Evolutionary conservation across 2,797 vertebrate species (phyloP).

Genomic region (Sebastes minor): DNA sequence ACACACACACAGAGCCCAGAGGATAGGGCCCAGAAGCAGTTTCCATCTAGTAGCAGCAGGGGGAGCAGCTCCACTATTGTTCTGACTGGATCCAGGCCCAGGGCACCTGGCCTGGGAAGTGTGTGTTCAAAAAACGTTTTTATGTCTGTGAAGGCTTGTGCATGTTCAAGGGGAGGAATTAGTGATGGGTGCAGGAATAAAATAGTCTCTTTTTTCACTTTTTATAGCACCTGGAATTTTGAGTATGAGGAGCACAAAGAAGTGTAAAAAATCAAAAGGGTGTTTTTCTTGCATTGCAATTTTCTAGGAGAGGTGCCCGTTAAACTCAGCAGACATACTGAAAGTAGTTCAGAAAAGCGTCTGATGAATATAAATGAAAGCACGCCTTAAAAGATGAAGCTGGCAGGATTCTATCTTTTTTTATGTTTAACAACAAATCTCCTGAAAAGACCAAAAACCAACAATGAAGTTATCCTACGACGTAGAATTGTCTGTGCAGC

Average conservation of each 20-base stretch:
- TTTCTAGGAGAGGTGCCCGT: not conserved
- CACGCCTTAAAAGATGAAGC: not conserved
- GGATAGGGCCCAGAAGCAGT: conserved; percentile 80
- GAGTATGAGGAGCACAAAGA: not conserved
- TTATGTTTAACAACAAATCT: conserved; percentile 7
- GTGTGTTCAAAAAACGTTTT: conserved; percentile 2
- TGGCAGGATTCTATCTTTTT: not conserved
- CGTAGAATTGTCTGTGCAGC: not conserved
- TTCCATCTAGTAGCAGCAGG: conserved; percentile 89
- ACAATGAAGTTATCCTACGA: not conserved
- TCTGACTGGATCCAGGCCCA: conserved; percentile 71
- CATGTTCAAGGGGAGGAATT: not conserved
- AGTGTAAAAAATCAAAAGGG: not conserved
- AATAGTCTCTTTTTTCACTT: not conserved
- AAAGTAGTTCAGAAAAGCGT: not conserved
- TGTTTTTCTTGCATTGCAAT: not conserved
- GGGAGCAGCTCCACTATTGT: conserved; percentile 98
- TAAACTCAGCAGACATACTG: not conserved
- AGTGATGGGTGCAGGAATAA: conserved; percentile 4
- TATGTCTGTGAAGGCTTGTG: not conserved
- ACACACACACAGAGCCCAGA: conserved; percentile 12
- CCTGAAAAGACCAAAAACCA: not conserved
- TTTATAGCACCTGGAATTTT: not conserved
- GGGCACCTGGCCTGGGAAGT: conserved; percentile 33
- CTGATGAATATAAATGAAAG: not conserved